Evolutionary conservation across 92 coral and sea anemone species (phyloP), one percentile per base, ranked within the genome.

Genomic region (Anthopleura xanthogrammica): DNA sequence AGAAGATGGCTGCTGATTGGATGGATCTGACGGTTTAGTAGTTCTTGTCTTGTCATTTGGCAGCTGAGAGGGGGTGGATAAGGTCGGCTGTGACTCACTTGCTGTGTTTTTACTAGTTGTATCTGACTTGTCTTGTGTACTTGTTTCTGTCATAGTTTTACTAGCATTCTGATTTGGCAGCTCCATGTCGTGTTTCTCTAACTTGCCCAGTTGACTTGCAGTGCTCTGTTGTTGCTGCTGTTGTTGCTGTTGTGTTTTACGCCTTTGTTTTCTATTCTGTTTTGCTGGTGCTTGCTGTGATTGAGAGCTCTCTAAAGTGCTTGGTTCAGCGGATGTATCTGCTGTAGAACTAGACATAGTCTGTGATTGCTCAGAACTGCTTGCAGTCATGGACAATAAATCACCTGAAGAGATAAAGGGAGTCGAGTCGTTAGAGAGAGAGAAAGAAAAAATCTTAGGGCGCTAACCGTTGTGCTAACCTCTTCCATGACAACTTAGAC

Each of bases 191-290:
- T 70, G 82, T 55, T 56, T 73, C 72, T 88, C 90, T 36, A 77
- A 42, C 52, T 41, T 65, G 29, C 43, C 40, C 55, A 71, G 75
- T 17, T 87, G 71, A 73, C 83, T 86, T 72, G 79, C 79, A 77
- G 80, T 85, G 77, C 85, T 89, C 65, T 77, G 75, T 24, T 87
- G 70, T 86, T 72, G 79, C 76, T 80, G 83, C n/a, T 80, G 86
- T 65, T 83, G 90, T 62, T 87, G 94, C 73, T 92, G 95, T 83
- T 87, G 95, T 17, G 93, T 90, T 50, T 91, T 92, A 50, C 98
- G 92, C 29, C 98, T 92, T 70, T 97, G 99, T 82, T 97, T 97
- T 19, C 99, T 87, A 86, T 94, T 94, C 42, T 90, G 94, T 85
- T 94, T 94, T 50, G 89, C 78, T 54, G 90, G 88, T 55, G 60